phyloP scores from a whole-genome alignment of 2,113 vertebrate species.

The Dasyurus viverrinus region DNA sequence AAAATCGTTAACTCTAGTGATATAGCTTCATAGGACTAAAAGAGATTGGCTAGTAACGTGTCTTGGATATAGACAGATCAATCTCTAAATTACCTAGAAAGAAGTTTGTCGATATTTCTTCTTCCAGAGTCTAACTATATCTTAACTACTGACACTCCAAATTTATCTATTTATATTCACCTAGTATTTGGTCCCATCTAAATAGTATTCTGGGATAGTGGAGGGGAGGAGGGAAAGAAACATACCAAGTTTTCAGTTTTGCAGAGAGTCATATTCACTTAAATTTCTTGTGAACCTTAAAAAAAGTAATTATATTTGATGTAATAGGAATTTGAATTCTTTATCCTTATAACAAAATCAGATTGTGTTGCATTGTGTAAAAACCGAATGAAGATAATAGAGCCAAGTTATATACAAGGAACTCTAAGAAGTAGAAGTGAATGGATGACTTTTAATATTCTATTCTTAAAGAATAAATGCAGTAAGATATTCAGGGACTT shows the following conservation, averaged over 20 bases:
- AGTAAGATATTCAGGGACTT: not conserved
- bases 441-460: not conserved
- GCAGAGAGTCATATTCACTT: not conserved
- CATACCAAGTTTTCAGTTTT: conserved; percentile 24
- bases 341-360: not conserved
- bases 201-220: not conserved
- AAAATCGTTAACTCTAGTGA: not conserved
- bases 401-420: not conserved
- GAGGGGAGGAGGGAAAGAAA: not conserved
- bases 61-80: not conserved
- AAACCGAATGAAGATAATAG: not conserved
- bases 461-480: not conserved
- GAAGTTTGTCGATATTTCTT: not conserved
- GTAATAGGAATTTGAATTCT: not conserved
- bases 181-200: conserved; percentile 26
- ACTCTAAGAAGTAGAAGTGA: not conserved
- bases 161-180: not conserved
- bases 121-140: not conserved
- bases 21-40: not conserved
- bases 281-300: not conserved
- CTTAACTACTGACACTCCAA: not conserved
- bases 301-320: not conserved
- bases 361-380: not conserved
- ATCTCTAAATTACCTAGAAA: not conserved
- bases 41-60: not conserved